Evolutionary conservation across 35 echinoderm and acorn worm species (phyloP), one percentile per base, ranked within the genome.

Genomic region (Eucidaris tribuloides): DNA sequence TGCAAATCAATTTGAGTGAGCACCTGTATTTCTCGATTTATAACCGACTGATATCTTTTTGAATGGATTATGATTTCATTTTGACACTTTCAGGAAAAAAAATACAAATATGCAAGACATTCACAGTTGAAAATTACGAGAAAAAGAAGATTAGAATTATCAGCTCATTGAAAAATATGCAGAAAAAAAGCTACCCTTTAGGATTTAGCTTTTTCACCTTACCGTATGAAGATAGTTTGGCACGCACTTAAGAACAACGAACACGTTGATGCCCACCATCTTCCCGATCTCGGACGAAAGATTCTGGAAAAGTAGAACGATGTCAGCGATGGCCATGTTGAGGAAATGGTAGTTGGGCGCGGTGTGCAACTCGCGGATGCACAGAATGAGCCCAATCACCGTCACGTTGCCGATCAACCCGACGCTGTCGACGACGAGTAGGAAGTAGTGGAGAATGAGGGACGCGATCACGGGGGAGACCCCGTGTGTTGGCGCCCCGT

Each of bases 311-410:
- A 74, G 37, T 22, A 74, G 68, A 17, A 74, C 37, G 68, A 74
- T 24, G 41, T 74, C 68, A 7, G 68, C 68, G 3, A 74, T 22
- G 18, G 68, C 68, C 68, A 74, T 74, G 18, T 74, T 74, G 0
- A 74, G 68, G 25, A 74, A 74, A 40, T 74, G 68, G 68, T 74
- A 74, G 68, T 74, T 74, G 41, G 68, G 35, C 0, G 68, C 41
- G 34, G 7, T 74, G 2, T 44, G 34, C 28, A 74, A 40, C 18
- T 74, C 68, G 34, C n/a, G 34, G 38, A 33, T 42, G n/a, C 38
- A 42, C 68, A 36, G 24, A 40, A 74, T 22, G 11, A 74, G 40
- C 14, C 38, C n/a, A 44, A 74, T 41, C 35, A 74, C 68, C 68
- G 37, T 40, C 35, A 44, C 41, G 68, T 74, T 74, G 68, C 68